Percentiles rank a stretch among this genome's conserved stretches.
phyloP scores from a whole-genome alignment of 2,797 vertebrate genomes.

The Neosilurus hyrtlii region DNA sequence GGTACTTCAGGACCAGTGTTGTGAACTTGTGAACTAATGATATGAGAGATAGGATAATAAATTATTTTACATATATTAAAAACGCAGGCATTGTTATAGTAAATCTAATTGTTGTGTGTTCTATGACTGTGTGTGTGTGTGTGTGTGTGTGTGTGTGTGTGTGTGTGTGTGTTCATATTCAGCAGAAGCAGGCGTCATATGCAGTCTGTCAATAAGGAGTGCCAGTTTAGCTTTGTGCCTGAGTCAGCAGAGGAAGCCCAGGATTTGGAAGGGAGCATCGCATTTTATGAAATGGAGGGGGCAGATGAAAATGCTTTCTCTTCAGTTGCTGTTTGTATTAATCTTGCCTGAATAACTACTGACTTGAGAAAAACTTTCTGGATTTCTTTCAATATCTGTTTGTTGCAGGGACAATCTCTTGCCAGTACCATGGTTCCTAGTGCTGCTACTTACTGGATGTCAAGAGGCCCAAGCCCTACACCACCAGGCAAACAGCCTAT shows the following conservation, averaged over 20 bases:
- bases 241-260: conserved; percentile 70
- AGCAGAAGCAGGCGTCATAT: conserved; percentile 80
- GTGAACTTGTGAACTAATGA: neutral
- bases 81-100: no score
- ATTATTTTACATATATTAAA: no score
- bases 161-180: conserved; percentile 18
- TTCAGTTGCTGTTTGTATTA: conserved; percentile 70
- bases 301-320: conserved; percentile 72
- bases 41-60: no score
- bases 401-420: conserved; percentile 69
- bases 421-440: conserved; percentile 68
- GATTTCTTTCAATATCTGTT: neutral
- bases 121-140: conserved; percentile 1
- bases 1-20: neutral
- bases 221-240: conserved; percentile 77
- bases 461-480: conserved; percentile 64
- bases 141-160: neutral
- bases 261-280: conserved; percentile 75
- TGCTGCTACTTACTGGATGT: conserved; percentile 77
- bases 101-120: no score
- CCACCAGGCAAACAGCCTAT: conserved; percentile 69
- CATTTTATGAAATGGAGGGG: conserved; percentile 84
- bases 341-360: neutral
- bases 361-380: neutral
- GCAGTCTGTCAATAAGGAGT: conserved; percentile 80